Evolutionary conservation across 1,140 invertebrate species (phyloP).

Genomic region (Penaeus chinensis): DNA sequence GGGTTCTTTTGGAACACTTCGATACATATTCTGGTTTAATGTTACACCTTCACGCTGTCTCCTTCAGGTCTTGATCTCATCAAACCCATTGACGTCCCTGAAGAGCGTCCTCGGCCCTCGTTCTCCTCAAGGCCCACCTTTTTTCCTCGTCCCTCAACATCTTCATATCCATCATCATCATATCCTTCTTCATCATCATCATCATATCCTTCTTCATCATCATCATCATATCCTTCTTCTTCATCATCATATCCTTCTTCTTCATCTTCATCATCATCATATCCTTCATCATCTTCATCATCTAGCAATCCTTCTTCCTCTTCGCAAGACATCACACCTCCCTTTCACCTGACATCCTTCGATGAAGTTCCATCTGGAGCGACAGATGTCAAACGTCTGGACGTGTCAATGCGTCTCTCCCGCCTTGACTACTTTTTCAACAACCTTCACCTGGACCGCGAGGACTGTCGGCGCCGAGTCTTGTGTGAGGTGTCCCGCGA

Average conservation of each 20-base stretch:
- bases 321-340: slow-evolving; percentile 22
- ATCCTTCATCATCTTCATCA: neutral
- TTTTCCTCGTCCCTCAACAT: neutral
- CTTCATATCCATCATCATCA: neutral
- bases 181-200: neutral
- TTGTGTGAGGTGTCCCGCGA: slow-evolving; percentile 47
- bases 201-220: neutral
- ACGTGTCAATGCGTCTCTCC: slow-evolving; percentile 43
- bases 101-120: neutral
- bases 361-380: slow-evolving; percentile 33
- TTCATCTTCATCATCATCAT: neutral
- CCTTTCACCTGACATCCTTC: slow-evolving; percentile 37
- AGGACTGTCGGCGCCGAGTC: slow-evolving; percentile 46
- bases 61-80: slow-evolving; percentile 38
- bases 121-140: slow-evolving; percentile 21
- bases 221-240: neutral
- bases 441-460: slow-evolving; percentile 45
- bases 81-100: slow-evolving; percentile 20
- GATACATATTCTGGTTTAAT: too few relatives aligned
- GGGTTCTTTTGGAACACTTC: too few relatives aligned
- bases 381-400: neutral
- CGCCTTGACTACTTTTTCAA: slow-evolving; percentile 52
- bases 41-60: neutral
- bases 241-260: neutral
- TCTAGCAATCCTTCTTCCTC: neutral